A percentile compares a stretch with the other conserved stretches of the same genome.
These are phyloP conservation scores for Bostrychus sinensis DNA, from an alignment of 2,113 vertebrate genomes.

Conservation along the genomic window DNA sequence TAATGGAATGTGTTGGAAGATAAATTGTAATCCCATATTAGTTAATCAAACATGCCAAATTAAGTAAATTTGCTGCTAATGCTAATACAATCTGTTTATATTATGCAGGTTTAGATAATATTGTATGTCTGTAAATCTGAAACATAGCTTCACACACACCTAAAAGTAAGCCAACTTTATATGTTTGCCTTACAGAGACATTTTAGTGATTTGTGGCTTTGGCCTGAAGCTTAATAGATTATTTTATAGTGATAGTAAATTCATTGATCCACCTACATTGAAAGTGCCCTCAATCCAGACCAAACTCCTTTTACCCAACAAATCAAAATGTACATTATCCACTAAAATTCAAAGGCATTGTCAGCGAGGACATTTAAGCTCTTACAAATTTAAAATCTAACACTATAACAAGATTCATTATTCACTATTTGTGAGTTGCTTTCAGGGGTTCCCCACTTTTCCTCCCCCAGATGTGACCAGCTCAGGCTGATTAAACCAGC, in stretches of 20 bases:
- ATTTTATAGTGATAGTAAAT: constrained; percentile 20
- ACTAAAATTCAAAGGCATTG: constrained; percentile 32
- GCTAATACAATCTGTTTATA: background rate
- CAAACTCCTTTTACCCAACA: constrained; percentile 26
- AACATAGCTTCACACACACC: too few relatives aligned
- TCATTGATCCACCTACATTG: constrained; percentile 38
- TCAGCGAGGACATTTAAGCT: constrained; percentile 44
- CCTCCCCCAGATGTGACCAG: constrained; percentile 29
- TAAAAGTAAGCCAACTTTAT: too few relatives aligned
- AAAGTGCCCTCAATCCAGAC: constrained; percentile 28
- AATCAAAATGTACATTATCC: constrained; percentile 3
- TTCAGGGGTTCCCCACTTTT: constrained; percentile 19
- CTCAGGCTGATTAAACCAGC: constrained; percentile 66
- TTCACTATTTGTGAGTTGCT: constrained; percentile 53
- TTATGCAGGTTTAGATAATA: too few relatives aligned
- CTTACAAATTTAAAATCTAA: constrained; percentile 53
- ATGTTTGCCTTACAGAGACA: too few relatives aligned
- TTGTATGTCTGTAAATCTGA: too few relatives aligned
- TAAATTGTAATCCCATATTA: background rate
- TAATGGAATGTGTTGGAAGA: too few relatives aligned
- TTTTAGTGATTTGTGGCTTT: background rate
- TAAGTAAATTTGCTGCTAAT: background rate
- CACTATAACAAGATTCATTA: constrained; percentile 53
- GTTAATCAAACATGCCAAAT: background rate
- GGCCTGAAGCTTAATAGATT: constrained; percentile 21